Base-by-base conservation (phyloP, 1,140 invertebrate genomes). In the Acromyrmex heyeri region DNA sequence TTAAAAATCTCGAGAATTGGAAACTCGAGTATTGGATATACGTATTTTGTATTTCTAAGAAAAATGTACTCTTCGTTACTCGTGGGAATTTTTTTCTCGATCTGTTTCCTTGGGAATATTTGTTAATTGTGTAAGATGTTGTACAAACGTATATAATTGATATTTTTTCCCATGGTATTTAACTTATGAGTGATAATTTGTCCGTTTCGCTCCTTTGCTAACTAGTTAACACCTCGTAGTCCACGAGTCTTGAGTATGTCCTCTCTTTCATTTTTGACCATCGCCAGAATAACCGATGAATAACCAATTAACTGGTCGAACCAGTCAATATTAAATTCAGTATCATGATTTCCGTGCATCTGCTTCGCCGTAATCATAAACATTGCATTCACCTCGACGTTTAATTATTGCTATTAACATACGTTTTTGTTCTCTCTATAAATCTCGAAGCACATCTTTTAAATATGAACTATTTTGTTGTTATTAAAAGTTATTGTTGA, bases 241-340 rank as follows among this genome's bases (percentile, higher is more conserved):
- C 16, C 18, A 3, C 69, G 24, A 73, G 38, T 30, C n/a, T 50
- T n/a, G 24, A 81, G 75, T 79, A 59, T 76, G 62, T 85, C 57
- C 55, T 86, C 62, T 87, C 55, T 61, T 34, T 34, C 73, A 75
- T 61, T 57, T 59, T 44, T 70, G 78, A 30, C n/a, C 16, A 21
- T 65, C n/a, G 10, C 57, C 38, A 18, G 79, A 12, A 50, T 61
- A 77, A 85, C 44, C 79, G 86, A 83, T 86, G 87, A 88, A 89
- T 88, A 89, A 89, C 70, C 83, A 87, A 89, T 89, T 86, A 88
- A 89, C 88, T 88, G 82, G 88, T 88, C 62, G 67, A 73, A 88
- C 87, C 87, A 88, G 69, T 89, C 87, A 30, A 88, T 76, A 57
- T 75, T 79, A 82, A 89, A 86, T 55, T 64, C 73, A 48, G 67